Conservation (phyloP, 2,888 invertebrate genomes). For the Tribolium freemani region DNA sequence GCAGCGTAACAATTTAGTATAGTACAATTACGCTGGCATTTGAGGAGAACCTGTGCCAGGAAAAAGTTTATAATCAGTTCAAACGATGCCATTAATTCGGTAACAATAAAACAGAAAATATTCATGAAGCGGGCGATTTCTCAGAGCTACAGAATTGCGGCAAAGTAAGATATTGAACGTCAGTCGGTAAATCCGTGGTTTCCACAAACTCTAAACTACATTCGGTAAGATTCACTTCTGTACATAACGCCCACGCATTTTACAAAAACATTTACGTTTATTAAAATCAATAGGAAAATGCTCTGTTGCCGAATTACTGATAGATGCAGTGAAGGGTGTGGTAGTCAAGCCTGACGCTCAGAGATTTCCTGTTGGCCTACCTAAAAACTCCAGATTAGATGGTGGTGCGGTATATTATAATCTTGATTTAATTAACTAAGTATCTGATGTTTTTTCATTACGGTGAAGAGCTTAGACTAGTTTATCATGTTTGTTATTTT, state of each 20-base stretch:
- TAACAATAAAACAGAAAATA: no score
- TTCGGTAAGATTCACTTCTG: neutral
- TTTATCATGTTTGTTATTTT: slow-evolving; percentile 7
- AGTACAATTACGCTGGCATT: no score
- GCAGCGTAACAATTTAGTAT: no score
- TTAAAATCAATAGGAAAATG: slow-evolving; percentile 1
- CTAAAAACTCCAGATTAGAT: neutral
- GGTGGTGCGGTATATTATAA: no score
- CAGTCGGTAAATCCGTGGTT: neutral
- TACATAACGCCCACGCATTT: neutral
- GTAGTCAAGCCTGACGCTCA: neutral
- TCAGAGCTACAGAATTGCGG: no score
- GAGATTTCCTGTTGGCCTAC: neutral
- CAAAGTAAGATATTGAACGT: neutral
- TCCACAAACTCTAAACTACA: neutral
- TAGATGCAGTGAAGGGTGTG: neutral
- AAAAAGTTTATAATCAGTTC: no score
- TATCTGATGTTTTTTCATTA: no score
- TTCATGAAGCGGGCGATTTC: no score
- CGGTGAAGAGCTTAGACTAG: neutral
- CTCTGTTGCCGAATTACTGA: neutral
- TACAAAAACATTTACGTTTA: slow-evolving; percentile 4
- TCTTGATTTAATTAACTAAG: no score
- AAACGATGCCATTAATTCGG: no score
- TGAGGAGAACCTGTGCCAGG: no score